Evolutionary conservation across 2,113 vertebrate genomes (phyloP).

Genomic region (Bungarus multicinctus): DNA sequence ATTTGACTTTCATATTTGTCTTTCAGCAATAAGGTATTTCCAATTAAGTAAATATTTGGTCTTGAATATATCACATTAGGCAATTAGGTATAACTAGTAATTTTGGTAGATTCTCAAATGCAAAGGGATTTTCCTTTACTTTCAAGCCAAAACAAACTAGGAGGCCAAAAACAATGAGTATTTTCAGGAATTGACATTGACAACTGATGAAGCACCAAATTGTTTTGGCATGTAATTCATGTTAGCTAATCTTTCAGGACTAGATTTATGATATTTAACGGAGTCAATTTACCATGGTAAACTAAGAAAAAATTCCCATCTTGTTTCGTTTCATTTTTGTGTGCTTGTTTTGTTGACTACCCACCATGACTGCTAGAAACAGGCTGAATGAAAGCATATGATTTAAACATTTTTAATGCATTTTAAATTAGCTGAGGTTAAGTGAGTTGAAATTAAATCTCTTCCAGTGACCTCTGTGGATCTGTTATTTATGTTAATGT

Average conservation of each 20-base stretch:
- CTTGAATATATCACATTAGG: neutral
- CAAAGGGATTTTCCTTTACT: slow-evolving; percentile 2
- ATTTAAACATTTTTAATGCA: slow-evolving; percentile 23
- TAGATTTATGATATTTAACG: slow-evolving; percentile 17
- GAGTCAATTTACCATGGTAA: neutral
- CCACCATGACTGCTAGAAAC: neutral
- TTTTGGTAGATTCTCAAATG: slow-evolving; percentile 6
- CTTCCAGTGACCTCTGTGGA: slow-evolving; percentile 7
- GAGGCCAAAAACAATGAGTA: neutral
- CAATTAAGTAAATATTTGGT: slow-evolving; percentile 5
- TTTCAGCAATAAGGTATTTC: neutral
- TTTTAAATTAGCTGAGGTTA: slow-evolving; percentile 32
- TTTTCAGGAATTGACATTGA: neutral
- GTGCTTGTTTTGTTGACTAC: neutral
- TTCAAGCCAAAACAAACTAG: slow-evolving; percentile 17
- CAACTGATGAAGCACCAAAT: neutral
- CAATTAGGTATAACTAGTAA: neutral
- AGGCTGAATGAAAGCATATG: slow-evolving; percentile 16
- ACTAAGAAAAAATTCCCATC: slow-evolving; percentile 17
- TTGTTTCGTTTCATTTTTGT: neutral
- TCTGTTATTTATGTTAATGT: slow-evolving; percentile 12
- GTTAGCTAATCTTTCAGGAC: neutral
- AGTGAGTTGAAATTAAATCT: slow-evolving; percentile 26
- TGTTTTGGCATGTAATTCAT: slow-evolving; percentile 11
- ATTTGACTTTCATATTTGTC: slow-evolving; percentile 10